Evolutionary conservation across 2,113 vertebrate genomes (phyloP).

Genomic region (Eudyptes chrysolophus): DNA sequence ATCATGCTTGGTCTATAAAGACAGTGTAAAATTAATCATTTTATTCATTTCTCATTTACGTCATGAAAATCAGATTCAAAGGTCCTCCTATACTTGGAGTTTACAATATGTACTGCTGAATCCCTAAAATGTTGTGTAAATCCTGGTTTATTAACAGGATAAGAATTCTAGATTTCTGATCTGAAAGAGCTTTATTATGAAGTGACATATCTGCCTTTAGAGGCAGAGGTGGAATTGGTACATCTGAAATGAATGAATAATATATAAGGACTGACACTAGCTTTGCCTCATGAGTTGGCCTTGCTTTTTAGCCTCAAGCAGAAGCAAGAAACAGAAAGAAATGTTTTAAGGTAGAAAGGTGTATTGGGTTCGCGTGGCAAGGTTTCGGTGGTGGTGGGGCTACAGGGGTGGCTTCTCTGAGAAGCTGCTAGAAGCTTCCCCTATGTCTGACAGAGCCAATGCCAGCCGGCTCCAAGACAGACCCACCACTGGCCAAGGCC

Average conservation of each 20-base stretch:
- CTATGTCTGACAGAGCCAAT: too few species aligned
- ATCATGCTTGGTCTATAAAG: background rate
- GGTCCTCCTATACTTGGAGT: background rate
- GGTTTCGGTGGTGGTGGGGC: too few species aligned
- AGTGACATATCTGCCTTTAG: background rate
- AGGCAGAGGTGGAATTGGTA: background rate
- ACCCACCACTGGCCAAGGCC: too few species aligned
- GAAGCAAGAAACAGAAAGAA: slow-evolving; percentile 22
- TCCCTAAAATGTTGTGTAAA: background rate
- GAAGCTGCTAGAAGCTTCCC: too few species aligned
- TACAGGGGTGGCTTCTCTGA: too few species aligned
- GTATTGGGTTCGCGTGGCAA: background rate
- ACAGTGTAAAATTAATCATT: background rate
- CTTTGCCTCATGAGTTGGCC: slow-evolving; percentile 3
- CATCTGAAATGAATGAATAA: slow-evolving; percentile 29
- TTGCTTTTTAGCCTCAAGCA: slow-evolving; percentile 39
- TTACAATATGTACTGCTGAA: background rate
- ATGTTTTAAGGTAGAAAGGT: slow-evolving; percentile 6
- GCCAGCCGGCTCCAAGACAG: too few species aligned
- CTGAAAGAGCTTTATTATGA: background rate
- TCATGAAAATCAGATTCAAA: background rate
- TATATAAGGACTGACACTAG: slow-evolving; percentile 7
- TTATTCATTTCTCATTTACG: background rate
- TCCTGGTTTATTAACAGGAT: background rate
- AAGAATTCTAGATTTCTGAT: background rate